Evolutionary conservation across 1,140 invertebrate species (phyloP), one percentile per base, ranked within the genome.

Genomic region (Nephila pilipes): DNA sequence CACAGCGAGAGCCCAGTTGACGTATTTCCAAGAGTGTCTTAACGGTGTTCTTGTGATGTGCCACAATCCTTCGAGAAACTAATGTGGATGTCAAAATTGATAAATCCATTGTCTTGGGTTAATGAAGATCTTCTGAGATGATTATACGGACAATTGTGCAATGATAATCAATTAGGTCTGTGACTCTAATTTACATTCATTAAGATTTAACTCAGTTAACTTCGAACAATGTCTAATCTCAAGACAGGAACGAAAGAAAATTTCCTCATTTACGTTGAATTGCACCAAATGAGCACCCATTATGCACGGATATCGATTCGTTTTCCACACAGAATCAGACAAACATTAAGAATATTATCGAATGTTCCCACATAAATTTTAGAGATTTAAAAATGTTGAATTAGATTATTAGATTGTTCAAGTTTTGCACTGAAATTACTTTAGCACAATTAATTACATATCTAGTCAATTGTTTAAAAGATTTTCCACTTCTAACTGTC

Each of bases 121-220:
- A 75, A 75, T 75, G 69, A 75, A 75, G 69, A 75, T 32, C 16
- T 75, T 36, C 29, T 0, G 32, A 2, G 29, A 36, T 75, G 69
- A 75, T 75, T 75, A 75, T 8, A 75, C 29, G 18, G 14, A 36
- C 69, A 75, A 75, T 18, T 75, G 46, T 46, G 69, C 29, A 75
- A 14, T 18, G 12, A 16, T 29, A 75, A 75, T 75, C 69, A 20
- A 75, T 25, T 75, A 75, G 69, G 29, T 46, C 46, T 10, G 18
- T 36, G 69, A 75, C 32, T 75, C 32, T 75, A 75, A 75, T 75
- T 75, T 36, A 75, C 29, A 75, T 75, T 75, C 29, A 36, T 75
- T 20, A 36, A 32, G 29, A 75, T 75, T 36, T 18, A 60, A 60
- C 22, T 32, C 29, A 75, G 69, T 16, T 6, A 18, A 32, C 18